Conservation (phyloP, 2,113 vertebrate species). For the Lipotes vexillifer region DNA sequence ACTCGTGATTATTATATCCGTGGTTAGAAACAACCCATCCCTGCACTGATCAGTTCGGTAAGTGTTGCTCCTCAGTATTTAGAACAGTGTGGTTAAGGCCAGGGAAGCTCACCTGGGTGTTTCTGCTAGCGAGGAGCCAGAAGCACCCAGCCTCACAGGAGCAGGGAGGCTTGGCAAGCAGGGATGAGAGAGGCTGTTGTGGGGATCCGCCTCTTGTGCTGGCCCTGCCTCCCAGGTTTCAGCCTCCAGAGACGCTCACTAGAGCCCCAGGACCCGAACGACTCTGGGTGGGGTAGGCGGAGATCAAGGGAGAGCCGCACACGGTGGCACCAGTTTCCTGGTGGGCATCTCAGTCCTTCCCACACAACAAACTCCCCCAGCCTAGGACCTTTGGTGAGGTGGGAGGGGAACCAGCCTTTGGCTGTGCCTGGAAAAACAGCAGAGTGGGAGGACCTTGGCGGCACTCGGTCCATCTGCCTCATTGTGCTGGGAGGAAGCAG, state of each 20-base stretch:
- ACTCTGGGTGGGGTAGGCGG: background rate
- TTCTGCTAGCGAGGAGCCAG: background rate
- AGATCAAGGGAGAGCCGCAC: background rate
- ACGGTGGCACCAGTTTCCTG: background rate
- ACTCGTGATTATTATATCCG: constrained; percentile 58
- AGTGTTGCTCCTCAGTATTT: constrained; percentile 22
- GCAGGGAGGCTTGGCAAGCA: background rate
- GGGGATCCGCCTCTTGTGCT: background rate
- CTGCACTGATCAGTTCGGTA: constrained; percentile 46
- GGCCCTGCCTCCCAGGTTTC: background rate
- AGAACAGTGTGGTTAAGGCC: background rate
- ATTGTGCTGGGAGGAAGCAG: background rate
- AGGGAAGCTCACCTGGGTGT: background rate
- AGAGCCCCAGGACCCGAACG: background rate
- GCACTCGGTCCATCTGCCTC: constrained; percentile 35
- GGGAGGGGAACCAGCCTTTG: constrained; percentile 41
- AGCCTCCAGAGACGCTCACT: background rate
- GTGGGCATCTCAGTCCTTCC: background rate
- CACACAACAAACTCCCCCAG: background rate
- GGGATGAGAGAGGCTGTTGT: background rate
- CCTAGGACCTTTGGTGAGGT: background rate
- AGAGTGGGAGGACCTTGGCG: constrained; percentile 54
- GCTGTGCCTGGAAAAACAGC: constrained; percentile 45
- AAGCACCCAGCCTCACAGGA: background rate
- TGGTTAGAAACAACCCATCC: constrained; percentile 39